These are phyloP conservation scores for Cyanistes caeruleus DNA, from an alignment of 2,113 vertebrate species.

Conservation along the genomic window DNA sequence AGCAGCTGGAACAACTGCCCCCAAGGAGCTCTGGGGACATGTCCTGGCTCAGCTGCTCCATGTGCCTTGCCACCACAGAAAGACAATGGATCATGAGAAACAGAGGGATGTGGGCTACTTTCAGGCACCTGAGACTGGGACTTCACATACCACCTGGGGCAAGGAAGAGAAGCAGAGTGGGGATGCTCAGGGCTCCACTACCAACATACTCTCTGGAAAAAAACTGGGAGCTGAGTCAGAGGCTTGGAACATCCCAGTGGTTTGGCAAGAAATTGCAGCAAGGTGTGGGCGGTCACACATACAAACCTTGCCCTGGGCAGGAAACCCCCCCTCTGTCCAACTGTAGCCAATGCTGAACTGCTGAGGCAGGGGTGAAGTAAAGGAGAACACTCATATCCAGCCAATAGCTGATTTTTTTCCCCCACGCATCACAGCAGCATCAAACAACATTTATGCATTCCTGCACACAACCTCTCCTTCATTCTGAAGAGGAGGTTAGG, in stretches of 20 bases:
- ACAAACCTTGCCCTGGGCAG: neutral
- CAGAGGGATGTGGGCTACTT: neutral
- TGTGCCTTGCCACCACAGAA: neutral
- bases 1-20: neutral
- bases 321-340: neutral
- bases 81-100: neutral
- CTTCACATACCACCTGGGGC: neutral
- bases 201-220: neutral
- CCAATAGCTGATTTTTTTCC: neutral
- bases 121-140: neutral
- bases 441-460: neutral
- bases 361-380: neutral
- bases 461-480: neutral
- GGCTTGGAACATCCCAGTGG: neutral
- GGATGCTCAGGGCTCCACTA: neutral
- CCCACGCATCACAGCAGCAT: neutral
- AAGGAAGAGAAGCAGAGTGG: neutral
- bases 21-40: rapidly evolving
- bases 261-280: neutral
- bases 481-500: neutral
- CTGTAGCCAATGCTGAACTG: neutral
- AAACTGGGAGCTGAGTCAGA: constrained; percentile 26
- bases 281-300: neutral
- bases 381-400: neutral
- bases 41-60: neutral